Evolutionary conservation across 2,888 invertebrate genomes (phyloP).

Genomic region (Nemapogon koenigi): DNA sequence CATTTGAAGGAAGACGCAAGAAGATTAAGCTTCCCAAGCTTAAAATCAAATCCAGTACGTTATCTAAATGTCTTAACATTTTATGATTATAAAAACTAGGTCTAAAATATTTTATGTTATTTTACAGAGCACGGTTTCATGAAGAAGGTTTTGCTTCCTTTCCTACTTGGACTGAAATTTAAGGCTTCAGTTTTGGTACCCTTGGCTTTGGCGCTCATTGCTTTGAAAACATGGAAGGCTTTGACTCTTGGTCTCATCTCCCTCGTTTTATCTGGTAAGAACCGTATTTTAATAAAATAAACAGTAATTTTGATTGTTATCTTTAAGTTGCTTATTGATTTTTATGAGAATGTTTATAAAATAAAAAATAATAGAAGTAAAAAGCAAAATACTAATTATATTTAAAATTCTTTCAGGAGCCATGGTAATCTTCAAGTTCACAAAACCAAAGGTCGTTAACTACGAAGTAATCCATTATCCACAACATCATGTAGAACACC

Average conservation of each 20-base stretch:
- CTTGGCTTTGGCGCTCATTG: slow-evolving; percentile 80
- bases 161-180: slow-evolving; percentile 85
- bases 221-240: slow-evolving; percentile 90
- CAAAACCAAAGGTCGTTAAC: slow-evolving; percentile 86
- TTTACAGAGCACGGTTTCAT: slow-evolving; percentile 80
- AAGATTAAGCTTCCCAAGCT: slow-evolving; percentile 59
- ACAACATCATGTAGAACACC: slow-evolving; percentile 73
- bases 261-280: slow-evolving; percentile 76
- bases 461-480: slow-evolving; percentile 88
- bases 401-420: slow-evolving; percentile 53
- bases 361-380: too few relatives aligned
- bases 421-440: slow-evolving; percentile 85
- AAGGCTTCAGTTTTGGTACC: slow-evolving; percentile 86
- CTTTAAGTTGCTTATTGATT: too few relatives aligned
- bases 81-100: neutral
- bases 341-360: too few relatives aligned
- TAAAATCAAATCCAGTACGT: slow-evolving; percentile 53
- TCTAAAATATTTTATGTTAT: slow-evolving; percentile 14
- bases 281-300: neutral
- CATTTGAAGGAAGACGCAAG: slow-evolving; percentile 55
- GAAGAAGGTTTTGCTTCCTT: slow-evolving; percentile 84
- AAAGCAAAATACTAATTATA: too few relatives aligned
- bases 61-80: neutral
- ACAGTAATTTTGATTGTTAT: neutral
- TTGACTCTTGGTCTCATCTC: slow-evolving; percentile 84